Evolutionary conservation across 2,113 vertebrate species (phyloP), one percentile per base, ranked within the genome.

Genomic region (Poecilia latipinna): DNA sequence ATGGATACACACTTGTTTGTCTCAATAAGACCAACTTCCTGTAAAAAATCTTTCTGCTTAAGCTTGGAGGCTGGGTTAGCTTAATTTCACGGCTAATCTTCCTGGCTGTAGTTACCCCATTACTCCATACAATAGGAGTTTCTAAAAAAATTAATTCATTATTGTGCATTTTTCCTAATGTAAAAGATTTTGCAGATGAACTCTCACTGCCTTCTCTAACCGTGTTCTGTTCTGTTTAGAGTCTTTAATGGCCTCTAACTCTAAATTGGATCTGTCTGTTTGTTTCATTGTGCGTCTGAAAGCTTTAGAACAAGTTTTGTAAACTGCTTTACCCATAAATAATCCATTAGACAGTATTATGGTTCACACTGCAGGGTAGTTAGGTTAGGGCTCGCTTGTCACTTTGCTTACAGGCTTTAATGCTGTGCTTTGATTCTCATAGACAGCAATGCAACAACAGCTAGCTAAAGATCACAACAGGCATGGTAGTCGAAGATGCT

Each of bases 281-380:
- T 48, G 17, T 48, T 48, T 48, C 15, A 4, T 5, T 19, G 44
- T 48, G 5, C 5, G 17, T 19, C 44, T 48, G 44, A 19, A 48
- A 48, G 44, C 44, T 48, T 48, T 19, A 48, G 44, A 19, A 48
- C 13, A 48, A 19, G 4, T 7, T 48, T 48, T 48, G 44, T 17
- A 48, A 17, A 19, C 12, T 42, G 39, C 39, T 42, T 15, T 15
- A 42, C 39, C 68, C 37, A 64, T 61, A 74, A 70, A 65, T 84
- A 80, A 86, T 82, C 79, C 82, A 75, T 68, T 60, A 29, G 68
- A 78, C 68, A 74, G 62, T 33, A 61, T 76, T 70, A 70, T 65
- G 68, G 51, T 62, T 65, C 37, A 33, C 6, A 24, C 75, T 8
- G 1, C 28, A 2, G 57, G 60, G 74, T 63, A 77, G 80, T 62